Conservation (phyloP, 2,888 invertebrate species). For the Drosophila paramelanica region DNA sequence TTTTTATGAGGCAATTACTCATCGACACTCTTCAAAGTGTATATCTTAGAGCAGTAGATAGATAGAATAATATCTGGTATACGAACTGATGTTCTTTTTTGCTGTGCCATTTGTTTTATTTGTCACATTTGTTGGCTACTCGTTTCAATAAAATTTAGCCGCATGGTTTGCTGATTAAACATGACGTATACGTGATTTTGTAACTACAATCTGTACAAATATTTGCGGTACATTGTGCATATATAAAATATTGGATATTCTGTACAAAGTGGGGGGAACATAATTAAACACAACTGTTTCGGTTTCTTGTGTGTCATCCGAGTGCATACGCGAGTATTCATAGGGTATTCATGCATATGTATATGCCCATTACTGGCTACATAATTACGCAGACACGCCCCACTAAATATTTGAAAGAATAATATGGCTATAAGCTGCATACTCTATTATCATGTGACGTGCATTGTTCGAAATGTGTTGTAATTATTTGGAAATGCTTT, state of each 20-base stretch:
- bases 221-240: too few relatives aligned
- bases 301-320: not conserved
- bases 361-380: constrained; percentile 51
- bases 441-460: constrained; percentile 30
- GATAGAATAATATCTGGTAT: not conserved
- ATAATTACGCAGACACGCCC: constrained; percentile 68
- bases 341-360: constrained; percentile 20
- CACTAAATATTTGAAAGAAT: constrained; percentile 46
- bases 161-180: constrained; percentile 12
- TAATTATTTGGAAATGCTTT: constrained; percentile 79
- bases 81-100: not conserved
- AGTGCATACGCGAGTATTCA: constrained; percentile 6
- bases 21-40: constrained; percentile 59
- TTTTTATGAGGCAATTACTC: constrained; percentile 82
- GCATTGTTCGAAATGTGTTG: constrained; percentile 58
- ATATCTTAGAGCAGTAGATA: not conserved
- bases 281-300: too few relatives aligned
- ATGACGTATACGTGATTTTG: constrained; percentile 53
- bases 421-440: constrained; percentile 59
- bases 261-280: too few relatives aligned
- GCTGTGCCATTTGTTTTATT: not conserved
- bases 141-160: not conserved
- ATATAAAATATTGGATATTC: too few relatives aligned
- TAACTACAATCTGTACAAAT: too few relatives aligned
- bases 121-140: constrained; percentile 18